Percentiles rank a stretch among this genome's conserved stretches.
phyloP scores from a whole-genome alignment of 2,888 invertebrate species.

The Agrenia bidenticulata region DNA sequence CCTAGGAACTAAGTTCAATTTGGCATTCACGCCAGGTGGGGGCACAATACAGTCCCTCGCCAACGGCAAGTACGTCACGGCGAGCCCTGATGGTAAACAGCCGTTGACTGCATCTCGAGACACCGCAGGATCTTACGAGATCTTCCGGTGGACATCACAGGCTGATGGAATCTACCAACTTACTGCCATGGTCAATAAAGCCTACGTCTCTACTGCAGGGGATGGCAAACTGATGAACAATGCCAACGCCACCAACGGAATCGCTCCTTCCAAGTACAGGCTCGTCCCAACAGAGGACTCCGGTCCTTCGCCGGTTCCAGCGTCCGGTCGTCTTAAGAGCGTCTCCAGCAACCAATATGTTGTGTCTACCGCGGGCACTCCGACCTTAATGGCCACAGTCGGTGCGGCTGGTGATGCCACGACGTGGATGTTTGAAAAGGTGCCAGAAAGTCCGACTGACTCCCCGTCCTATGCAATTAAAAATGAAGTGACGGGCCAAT shows the following conservation, averaged over 20 bases:
- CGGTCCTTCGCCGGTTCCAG: slow-evolving; percentile 19
- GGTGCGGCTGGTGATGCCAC: slow-evolving; percentile 22
- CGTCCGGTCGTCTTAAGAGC: slow-evolving; percentile 27
- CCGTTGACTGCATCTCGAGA: slow-evolving; percentile 34
- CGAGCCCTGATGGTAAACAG: slow-evolving; percentile 24
- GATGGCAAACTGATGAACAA: slow-evolving; percentile 34
- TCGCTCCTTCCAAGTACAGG: slow-evolving; percentile 22
- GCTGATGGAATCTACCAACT: slow-evolving; percentile 32
- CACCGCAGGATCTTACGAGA: slow-evolving; percentile 33
- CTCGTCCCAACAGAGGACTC: slow-evolving; percentile 23
- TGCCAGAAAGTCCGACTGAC: slow-evolving; percentile 22
- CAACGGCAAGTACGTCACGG: slow-evolving; percentile 37
- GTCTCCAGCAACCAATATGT: slow-evolving; percentile 33
- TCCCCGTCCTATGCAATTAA: slow-evolving; percentile 29
- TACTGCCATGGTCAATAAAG: slow-evolving; percentile 45
- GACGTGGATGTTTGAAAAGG: slow-evolving; percentile 25
- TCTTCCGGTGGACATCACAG: slow-evolving; percentile 37
- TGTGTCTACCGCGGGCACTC: slow-evolving; percentile 25
- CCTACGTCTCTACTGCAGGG: slow-evolving; percentile 21
- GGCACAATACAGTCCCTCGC: slow-evolving; percentile 29
- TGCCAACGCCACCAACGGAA: slow-evolving; percentile 16
- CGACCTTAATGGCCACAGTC: slow-evolving; percentile 24
- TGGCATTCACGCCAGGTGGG: slow-evolving; percentile 32
- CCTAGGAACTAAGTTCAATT: slow-evolving; percentile 39
- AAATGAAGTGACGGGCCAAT: slow-evolving; percentile 23